Conservation (phyloP, 1,140 invertebrate species). For the Maconellicoccus hirsutus region DNA sequence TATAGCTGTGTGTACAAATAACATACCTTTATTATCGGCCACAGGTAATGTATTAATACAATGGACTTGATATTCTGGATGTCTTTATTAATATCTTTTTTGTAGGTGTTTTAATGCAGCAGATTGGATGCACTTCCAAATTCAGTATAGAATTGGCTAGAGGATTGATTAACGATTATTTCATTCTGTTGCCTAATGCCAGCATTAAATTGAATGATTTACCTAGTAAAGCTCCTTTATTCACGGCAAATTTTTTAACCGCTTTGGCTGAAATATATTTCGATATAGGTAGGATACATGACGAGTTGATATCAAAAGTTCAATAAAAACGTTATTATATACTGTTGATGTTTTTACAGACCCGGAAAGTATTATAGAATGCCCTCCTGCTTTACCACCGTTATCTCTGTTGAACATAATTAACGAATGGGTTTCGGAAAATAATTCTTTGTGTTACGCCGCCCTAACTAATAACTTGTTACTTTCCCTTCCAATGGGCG, state of each 20-base stretch:
- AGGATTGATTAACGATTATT: conserved; percentile 65
- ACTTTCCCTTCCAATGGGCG: conserved; percentile 54
- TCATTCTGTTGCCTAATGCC: conserved; percentile 53
- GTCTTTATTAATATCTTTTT: neutral
- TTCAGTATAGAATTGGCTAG: conserved; percentile 46
- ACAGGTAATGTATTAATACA: too few relatives aligned
- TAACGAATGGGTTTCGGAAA: conserved; percentile 51
- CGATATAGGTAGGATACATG: conserved; percentile 25
- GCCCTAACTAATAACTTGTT: conserved; percentile 49
- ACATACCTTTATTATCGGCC: conserved; percentile 54
- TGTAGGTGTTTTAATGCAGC: conserved; percentile 64
- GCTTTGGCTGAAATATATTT: conserved; percentile 65
- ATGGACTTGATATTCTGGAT: too few relatives aligned
- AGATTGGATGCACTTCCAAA: conserved; percentile 60
- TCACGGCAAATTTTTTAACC: conserved; percentile 67
- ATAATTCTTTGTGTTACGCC: conserved; percentile 53
- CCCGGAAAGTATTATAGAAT: neutral
- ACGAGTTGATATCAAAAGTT: too few relatives aligned
- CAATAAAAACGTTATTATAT: too few relatives aligned
- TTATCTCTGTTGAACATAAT: conserved; percentile 34
- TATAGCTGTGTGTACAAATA: conserved; percentile 58
- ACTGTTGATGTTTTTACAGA: neutral
- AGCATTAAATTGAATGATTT: conserved; percentile 51
- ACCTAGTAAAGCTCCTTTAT: conserved; percentile 56
- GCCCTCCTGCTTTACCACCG: neutral